These are phyloP conservation scores for Nothocercus nigrocapillus DNA, from an alignment of 2,113 vertebrate genomes.

Conservation along the genomic window DNA sequence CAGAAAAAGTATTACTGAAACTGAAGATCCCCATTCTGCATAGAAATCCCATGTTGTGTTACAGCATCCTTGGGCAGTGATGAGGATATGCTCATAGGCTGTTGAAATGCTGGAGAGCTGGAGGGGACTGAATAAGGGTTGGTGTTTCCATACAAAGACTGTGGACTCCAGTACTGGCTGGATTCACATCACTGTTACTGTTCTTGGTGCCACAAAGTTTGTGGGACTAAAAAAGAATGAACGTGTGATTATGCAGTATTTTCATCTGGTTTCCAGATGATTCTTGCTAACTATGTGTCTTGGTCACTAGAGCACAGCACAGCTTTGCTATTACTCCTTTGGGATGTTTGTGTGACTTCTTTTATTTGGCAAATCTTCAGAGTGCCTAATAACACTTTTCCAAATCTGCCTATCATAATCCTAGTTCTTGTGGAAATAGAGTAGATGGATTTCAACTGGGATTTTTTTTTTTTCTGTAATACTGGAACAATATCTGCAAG, in stretches of 20 bases:
- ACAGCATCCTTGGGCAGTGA: no score
- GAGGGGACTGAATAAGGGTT: not conserved
- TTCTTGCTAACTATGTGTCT: not conserved
- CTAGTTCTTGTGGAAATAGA: not conserved
- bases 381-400: not conserved
- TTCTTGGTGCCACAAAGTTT: not conserved
- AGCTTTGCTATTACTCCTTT: not conserved
- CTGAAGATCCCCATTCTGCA: not conserved
- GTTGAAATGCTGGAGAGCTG: not conserved
- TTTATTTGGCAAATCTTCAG: not conserved
- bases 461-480: not conserved
- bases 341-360: not conserved
- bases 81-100: not conserved
- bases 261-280: not conserved
- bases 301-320: not conserved
- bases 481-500: not conserved
- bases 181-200: not conserved
- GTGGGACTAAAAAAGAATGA: not conserved
- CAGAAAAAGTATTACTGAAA: not conserved
- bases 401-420: not conserved
- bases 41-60: not conserved
- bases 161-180: not conserved
- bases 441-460: not conserved
- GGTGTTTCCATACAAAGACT: not conserved
- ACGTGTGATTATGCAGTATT: not conserved